These are phyloP conservation scores for Polypterus bichir DNA, from an alignment of 2,113 vertebrate species.

Conservation along the genomic window DNA sequence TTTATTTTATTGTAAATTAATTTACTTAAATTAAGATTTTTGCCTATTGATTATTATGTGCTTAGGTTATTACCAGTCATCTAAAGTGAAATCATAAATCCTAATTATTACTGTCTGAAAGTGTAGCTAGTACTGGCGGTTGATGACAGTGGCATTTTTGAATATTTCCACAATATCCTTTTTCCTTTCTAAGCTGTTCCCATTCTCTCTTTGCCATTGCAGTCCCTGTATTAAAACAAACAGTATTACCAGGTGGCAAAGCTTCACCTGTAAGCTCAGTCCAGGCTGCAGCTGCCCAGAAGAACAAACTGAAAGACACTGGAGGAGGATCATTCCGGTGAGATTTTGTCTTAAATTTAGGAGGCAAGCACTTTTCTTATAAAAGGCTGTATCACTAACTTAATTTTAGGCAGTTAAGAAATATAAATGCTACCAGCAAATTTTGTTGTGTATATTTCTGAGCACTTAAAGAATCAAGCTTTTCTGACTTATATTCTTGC, in stretches of 20 bases:
- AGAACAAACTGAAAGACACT: conserved; percentile 77
- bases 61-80: not conserved
- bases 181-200: not conserved
- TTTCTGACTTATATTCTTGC: too few species aligned
- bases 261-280: conserved; percentile 49
- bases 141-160: too few species aligned
- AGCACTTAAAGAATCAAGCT: too few species aligned
- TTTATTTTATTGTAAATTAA: not conserved
- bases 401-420: too few species aligned
- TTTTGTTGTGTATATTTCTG: too few species aligned
- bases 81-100: not conserved
- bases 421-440: too few species aligned
- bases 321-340: conserved; percentile 85
- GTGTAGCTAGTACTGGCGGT: too few species aligned
- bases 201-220: conserved; percentile 14
- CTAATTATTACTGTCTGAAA: too few species aligned
- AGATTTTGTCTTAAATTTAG: conserved; percentile 18
- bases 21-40: not conserved
- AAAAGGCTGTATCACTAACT: too few species aligned
- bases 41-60: not conserved
- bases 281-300: conserved; percentile 63
- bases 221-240: conserved; percentile 71
- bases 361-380: too few species aligned
- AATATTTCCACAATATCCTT: too few species aligned
- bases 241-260: conserved; percentile 60